phyloP scores from a whole-genome alignment of 1,140 invertebrate genomes.

The Carcinoscorpius rotundicauda region DNA sequence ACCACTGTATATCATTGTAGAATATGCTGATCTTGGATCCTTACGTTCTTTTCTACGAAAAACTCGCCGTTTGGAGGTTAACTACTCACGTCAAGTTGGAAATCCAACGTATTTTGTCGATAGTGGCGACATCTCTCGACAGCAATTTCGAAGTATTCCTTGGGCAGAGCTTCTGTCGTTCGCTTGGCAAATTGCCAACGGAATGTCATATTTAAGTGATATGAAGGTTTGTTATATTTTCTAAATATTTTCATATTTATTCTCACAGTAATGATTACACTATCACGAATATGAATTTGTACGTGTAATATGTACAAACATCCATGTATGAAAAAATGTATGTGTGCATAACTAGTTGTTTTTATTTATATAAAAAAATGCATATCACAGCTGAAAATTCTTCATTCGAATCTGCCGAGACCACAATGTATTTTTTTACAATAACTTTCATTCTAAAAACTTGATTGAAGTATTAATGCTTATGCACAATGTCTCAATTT shows the following conservation, averaged over 20 bases:
- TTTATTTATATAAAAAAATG: too few relatives aligned
- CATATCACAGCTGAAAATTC: too few relatives aligned
- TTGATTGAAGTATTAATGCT: too few relatives aligned
- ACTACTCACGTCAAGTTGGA: background rate
- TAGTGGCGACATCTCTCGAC: background rate
- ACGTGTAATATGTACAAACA: too few relatives aligned
- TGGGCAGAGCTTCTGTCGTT: slow-evolving; percentile 56
- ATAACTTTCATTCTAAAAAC: too few relatives aligned
- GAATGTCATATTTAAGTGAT: slow-evolving; percentile 67
- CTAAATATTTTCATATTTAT: background rate
- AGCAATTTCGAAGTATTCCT: background rate
- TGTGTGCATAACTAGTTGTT: too few relatives aligned
- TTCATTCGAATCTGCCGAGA: too few relatives aligned
- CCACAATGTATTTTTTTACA: too few relatives aligned
- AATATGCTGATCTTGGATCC: slow-evolving; percentile 66
- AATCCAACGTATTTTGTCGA: slow-evolving; percentile 1
- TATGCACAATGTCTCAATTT: too few relatives aligned
- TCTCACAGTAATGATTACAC: too few relatives aligned
- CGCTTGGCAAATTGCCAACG: slow-evolving; percentile 75
- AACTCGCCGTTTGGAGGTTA: slow-evolving; percentile 6
- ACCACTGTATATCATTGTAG: slow-evolving; percentile 66
- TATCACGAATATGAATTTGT: too few relatives aligned
- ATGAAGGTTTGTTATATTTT: slow-evolving; percentile 51
- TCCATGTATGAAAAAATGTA: too few relatives aligned
- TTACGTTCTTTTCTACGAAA: slow-evolving; percentile 44